Base-by-base conservation (phyloP, 1,140 invertebrate species). In the Caenorhabditis brenneri region DNA sequence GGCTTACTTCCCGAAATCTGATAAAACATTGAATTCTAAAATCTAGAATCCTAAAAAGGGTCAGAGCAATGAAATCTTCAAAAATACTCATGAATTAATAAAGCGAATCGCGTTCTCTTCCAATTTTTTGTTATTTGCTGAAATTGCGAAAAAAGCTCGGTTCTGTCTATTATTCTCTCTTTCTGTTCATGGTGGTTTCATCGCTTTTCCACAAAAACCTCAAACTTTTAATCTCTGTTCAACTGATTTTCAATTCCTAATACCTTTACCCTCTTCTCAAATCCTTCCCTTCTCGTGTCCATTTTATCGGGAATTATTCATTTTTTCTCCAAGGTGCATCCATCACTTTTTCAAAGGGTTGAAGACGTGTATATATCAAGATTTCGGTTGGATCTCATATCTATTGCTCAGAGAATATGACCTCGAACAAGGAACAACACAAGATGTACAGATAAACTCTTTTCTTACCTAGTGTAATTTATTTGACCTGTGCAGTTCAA, bases 251-350 rank as follows among this genome's bases (percentile, higher is more conserved):
- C 58, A 36, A 65, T 65, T 65, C 58, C 3, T 65, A 55, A 65
- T 65, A 65, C 58, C 19, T 36, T 65, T 65, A 65, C 16, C 58
- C 29, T 65, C 19, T 36, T 27, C 22, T 10, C 22, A 2, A 10
- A 24, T 55, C 24, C 53, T 16, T 27, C 27, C 3, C 29, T 74
- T 42, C 5, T 74, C 65, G 33, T 42, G 65, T 42, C 65, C 7
- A 65, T 65, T 33, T 36, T 65, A 33, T 36, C 7, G 46, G 7
- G 65, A 74, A 74, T 74, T 74, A 74, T 74, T 74, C 65, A 74
- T 74, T 33, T 74, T 24, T 39, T 19, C 12, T 22, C 24, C 15
- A 24, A 42, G 65, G 65, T 74, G 36, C 65, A 74, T 42, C 65
- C 15, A 7, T 42, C 36, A 22, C 27, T 36, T 24, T 55, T 55